A percentile compares a stretch with the other conserved stretches of the same genome.
These are phyloP conservation scores for Eurystomus gularis DNA, from an alignment of 2,113 vertebrate species.

Conservation along the genomic window DNA sequence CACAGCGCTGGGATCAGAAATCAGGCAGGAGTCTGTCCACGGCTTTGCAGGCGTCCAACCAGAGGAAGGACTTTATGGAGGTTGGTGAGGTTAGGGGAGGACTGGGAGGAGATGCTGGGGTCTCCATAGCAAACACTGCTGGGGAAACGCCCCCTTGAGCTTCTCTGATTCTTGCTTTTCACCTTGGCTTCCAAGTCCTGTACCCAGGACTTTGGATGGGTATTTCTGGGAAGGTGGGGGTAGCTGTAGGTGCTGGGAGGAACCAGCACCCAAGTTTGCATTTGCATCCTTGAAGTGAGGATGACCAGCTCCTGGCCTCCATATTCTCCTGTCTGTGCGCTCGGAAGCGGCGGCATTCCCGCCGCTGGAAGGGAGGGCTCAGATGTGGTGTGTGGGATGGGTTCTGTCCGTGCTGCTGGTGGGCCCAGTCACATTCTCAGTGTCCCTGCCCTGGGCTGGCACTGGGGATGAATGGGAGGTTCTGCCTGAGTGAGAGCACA, in stretches of 20 bases:
- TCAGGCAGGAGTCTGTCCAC: conserved; percentile 85
- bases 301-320: background rate
- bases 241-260: background rate
- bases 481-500: background rate
- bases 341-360: rapidly evolving
- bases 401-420: background rate
- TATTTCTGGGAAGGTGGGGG: background rate
- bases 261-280: background rate
- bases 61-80: conserved; percentile 99
- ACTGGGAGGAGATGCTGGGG: background rate
- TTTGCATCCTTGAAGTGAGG: background rate
- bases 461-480: background rate
- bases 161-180: background rate
- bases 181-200: rapidly evolving
- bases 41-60: conserved; percentile 88
- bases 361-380: background rate
- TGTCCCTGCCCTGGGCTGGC: background rate
- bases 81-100: conserved; percentile 64
- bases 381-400: background rate
- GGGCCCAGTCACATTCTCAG: background rate
- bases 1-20: conserved; percentile 94
- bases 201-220: background rate
- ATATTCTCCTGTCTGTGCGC: rapidly evolving
- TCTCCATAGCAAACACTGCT: background rate
- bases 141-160: background rate